phyloP scores from a whole-genome alignment of 2,797 vertebrate genomes.

The Siniperca undulata region DNA sequence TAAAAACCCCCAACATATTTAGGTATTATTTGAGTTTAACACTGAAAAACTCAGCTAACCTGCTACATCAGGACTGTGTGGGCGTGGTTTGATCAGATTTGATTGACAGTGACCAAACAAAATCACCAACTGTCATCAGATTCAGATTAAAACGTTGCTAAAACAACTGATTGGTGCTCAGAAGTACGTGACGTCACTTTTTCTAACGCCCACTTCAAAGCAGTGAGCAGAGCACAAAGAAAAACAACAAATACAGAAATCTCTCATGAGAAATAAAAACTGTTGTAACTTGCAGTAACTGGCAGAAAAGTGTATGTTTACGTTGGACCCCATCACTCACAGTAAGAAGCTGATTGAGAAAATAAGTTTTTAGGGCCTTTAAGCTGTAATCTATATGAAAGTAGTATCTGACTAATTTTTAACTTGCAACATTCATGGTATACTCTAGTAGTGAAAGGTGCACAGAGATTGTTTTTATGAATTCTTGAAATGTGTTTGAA shows the following conservation, averaged over 20 bases:
- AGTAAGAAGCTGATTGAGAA: neutral
- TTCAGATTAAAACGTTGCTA: neutral
- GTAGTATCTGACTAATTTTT: neutral
- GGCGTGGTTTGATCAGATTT: neutral
- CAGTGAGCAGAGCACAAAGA: neutral
- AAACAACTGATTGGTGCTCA: neutral
- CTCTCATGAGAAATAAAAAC: neutral
- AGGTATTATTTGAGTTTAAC: neutral
- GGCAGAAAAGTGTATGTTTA: neutral
- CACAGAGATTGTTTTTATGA: neutral
- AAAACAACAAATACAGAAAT: neutral
- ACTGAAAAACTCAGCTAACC: neutral
- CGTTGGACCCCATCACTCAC: neutral
- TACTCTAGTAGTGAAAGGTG: neutral
- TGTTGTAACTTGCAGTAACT: neutral
- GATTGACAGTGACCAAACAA: neutral
- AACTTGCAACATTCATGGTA: slow-evolving; percentile 5
- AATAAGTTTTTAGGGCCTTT: neutral
- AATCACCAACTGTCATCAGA: neutral
- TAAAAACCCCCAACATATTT: neutral
- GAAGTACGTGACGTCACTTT: neutral
- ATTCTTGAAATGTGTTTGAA: slow-evolving; percentile 1
- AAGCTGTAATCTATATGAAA: neutral
- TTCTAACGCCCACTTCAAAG: neutral
- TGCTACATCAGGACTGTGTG: neutral